These are phyloP conservation scores for Dendrocincla fuliginosa DNA, from an alignment of 2,797 vertebrate genomes.

Conservation along the genomic window DNA sequence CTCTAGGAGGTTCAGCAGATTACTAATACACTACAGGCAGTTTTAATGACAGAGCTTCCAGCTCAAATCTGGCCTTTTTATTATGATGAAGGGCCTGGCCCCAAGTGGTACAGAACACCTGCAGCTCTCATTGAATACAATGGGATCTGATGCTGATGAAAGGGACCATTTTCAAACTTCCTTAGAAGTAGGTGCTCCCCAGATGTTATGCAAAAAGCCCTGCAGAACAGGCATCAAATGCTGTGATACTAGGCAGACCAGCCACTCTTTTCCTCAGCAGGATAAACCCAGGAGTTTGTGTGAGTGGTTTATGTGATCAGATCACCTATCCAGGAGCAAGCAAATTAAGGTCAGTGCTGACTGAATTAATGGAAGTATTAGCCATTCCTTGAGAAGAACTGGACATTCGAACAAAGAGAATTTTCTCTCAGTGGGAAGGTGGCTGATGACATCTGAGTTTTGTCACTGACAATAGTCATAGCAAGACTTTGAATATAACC, in stretches of 20 bases:
- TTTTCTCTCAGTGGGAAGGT: slow-evolving; percentile 2
- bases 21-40: slow-evolving; percentile 65
- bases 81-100: slow-evolving; percentile 62
- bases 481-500: slow-evolving; percentile 18
- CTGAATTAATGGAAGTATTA: slow-evolving; percentile 45
- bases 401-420: slow-evolving; percentile 15
- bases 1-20: slow-evolving; percentile 53
- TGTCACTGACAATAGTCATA: slow-evolving; percentile 43
- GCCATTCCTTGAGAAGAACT: slow-evolving; percentile 23
- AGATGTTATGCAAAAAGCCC: slow-evolving; percentile 70
- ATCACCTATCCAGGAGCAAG: slow-evolving; percentile 22
- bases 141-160: slow-evolving; percentile 71
- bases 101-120: slow-evolving; percentile 72
- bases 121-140: slow-evolving; percentile 73
- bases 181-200: slow-evolving; percentile 66
- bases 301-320: neutral
- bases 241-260: slow-evolving; percentile 59
- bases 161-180: slow-evolving; percentile 68
- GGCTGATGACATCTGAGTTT: slow-evolving; percentile 40
- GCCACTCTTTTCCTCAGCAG: slow-evolving; percentile 60
- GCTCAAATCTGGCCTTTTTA: slow-evolving; percentile 68
- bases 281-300: slow-evolving; percentile 47
- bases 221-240: slow-evolving; percentile 61
- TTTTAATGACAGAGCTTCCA: slow-evolving; percentile 65
- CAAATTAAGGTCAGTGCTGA: slow-evolving; percentile 52